These are phyloP conservation scores for Triplophysa tibetana DNA, from an alignment of 2,113 vertebrate genomes.

Conservation along the genomic window DNA sequence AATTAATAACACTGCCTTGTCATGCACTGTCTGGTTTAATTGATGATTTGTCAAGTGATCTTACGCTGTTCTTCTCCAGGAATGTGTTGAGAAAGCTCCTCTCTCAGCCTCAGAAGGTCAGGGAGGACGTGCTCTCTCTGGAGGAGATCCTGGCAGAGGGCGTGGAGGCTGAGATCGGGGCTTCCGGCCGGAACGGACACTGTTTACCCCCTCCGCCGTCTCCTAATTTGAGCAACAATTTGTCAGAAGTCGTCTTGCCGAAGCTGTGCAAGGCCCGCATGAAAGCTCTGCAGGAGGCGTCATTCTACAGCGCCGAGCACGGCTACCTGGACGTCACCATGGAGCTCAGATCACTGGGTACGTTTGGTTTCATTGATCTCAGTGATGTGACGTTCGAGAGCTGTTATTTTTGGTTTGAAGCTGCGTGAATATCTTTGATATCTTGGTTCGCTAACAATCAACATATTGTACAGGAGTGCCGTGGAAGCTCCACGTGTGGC, in stretches of 20 bases:
- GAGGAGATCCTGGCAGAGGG: conserved; percentile 97
- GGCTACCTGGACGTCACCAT: conserved; percentile 97
- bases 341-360: conserved; percentile 91
- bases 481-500: conserved; percentile 96
- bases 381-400: too few species aligned
- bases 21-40: too few species aligned
- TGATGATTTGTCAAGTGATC: background rate
- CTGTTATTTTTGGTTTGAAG: too few species aligned
- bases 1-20: too few species aligned
- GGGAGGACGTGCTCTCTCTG: conserved; percentile 92
- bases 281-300: conserved; percentile 95
- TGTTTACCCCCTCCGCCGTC: conserved; percentile 60
- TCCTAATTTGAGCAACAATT: conserved; percentile 61
- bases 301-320: conserved; percentile 95
- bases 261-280: conserved; percentile 86
- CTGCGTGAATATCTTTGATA: too few species aligned
- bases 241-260: conserved; percentile 73
- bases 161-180: conserved; percentile 83
- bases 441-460: too few species aligned
- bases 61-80: conserved; percentile 65
- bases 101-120: conserved; percentile 88
- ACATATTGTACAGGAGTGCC: conserved; percentile 79
- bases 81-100: conserved; percentile 95
- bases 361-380: conserved; percentile 18
- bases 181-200: conserved; percentile 75